Evolutionary conservation across 2,113 vertebrate genomes (phyloP).

Genomic region (Tamias sibiricus): DNA sequence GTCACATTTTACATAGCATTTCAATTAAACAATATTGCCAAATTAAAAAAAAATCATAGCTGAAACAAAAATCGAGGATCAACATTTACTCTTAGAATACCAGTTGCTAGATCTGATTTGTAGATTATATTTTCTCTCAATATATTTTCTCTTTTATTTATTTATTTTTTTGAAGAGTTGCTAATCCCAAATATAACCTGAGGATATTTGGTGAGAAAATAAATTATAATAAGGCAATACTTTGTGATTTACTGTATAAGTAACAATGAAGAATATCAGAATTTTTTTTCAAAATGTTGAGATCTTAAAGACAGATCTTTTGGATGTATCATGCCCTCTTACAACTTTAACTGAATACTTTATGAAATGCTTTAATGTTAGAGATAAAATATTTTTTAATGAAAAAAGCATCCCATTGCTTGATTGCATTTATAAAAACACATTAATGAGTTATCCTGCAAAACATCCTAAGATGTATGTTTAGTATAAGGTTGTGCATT

Average conservation of each 20-base stretch:
- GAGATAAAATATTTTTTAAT: not conserved
- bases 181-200: not conserved
- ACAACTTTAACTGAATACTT: not conserved
- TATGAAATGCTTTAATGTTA: not conserved
- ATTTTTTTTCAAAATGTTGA: not conserved
- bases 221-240: not conserved
- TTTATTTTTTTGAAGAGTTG: not conserved
- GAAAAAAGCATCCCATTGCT: not conserved
- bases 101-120: not conserved
- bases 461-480: not conserved
- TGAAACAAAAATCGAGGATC: not conserved
- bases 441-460: not conserved
- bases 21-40: not conserved
- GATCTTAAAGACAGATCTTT: not conserved
- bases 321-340: not conserved
- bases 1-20: not conserved
- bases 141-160: not conserved
- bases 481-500: not conserved
- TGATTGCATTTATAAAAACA: not conserved
- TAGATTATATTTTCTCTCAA: not conserved
- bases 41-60: not conserved
- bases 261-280: not conserved
- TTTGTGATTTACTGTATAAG: not conserved
- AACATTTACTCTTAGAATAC: not conserved
- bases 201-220: not conserved